Percentiles rank a stretch among this genome's conserved stretches.
Evolutionary conservation across 2,888 invertebrate species (phyloP).

Genomic region (Strigamia maritima): DNA sequence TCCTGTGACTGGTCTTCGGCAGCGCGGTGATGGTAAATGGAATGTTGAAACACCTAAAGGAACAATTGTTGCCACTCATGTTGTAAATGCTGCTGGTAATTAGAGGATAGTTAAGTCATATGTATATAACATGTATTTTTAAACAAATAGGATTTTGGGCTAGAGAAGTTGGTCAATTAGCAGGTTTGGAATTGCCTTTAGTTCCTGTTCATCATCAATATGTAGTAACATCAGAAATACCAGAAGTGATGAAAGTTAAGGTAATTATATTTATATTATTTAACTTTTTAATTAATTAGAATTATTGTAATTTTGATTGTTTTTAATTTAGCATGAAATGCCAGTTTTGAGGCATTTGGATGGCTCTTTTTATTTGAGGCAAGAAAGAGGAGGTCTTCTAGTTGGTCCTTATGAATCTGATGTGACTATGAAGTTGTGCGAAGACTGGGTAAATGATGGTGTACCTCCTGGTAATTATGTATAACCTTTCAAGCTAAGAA

Average conservation of each 20-base stretch:
- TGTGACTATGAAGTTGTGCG: slow-evolving; percentile 51
- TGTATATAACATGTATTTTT: background rate
- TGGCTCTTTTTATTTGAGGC: slow-evolving; percentile 54
- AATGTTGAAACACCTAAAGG: slow-evolving; percentile 49
- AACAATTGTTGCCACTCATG: slow-evolving; percentile 49
- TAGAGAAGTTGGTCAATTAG: slow-evolving; percentile 52
- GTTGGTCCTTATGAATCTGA: slow-evolving; percentile 54
- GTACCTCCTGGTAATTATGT: slow-evolving; percentile 51
- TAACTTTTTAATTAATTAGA: background rate
- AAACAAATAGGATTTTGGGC: slow-evolving; percentile 53
- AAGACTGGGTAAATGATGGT: slow-evolving; percentile 52
- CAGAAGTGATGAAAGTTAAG: slow-evolving; percentile 47
- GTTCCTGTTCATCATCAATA: slow-evolving; percentile 56
- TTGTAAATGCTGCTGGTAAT: slow-evolving; percentile 54
- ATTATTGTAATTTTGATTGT: background rate
- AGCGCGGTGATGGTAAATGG: slow-evolving; percentile 49
- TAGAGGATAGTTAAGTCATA: background rate
- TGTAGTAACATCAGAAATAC: slow-evolving; percentile 50
- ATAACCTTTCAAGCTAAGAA: background rate
- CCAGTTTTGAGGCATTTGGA: slow-evolving; percentile 55
- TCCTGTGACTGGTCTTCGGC: slow-evolving; percentile 47
- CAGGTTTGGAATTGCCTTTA: slow-evolving; percentile 52
- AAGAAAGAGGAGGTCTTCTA: slow-evolving; percentile 51
- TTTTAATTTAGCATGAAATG: slow-evolving; percentile 46
- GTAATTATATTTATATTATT: slow-evolving; percentile 37